Base-by-base conservation (phyloP, 2,797 vertebrate species). In the Micromesistius poutassou region DNA sequence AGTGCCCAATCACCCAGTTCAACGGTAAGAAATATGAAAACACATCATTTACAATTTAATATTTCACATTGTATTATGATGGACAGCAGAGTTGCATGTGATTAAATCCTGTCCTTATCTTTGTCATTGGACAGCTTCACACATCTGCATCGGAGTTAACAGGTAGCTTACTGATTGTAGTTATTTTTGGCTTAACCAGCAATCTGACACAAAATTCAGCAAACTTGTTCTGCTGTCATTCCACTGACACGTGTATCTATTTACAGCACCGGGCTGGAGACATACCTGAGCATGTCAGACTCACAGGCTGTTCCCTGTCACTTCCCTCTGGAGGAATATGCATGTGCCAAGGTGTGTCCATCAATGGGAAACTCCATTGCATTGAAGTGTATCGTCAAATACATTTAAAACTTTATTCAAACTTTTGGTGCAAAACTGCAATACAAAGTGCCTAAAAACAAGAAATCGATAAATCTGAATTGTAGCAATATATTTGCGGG, bases 271-370 rank as follows among this genome's bases (percentile, higher is more conserved):
- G 73, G 62, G 2, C 76, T 91, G 9, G 72, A 87, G 71, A 66
- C 75, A 28, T 22, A 84, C 77, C 3, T 91, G 42, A 77, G 70
- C 50, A 79, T 71, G 1, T 83, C 72, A 13, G 33, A 66, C 25
- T 38, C 74, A 0, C 5, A 30, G 36, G 42, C 75, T 0, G 79
- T 86, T 73, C 10, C 87, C 70, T 94, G 92, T 76, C 74, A 30
- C 46, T 82, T 90, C 28, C 42, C 83, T 36, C 19, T 93, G 78
- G 85, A 91, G 73, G 50, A 84, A 50, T 92, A 91, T 55, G 88
- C 93, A 19, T 94, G 94, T 81, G 77, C 91, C 81, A 28, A 87
- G 89, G 94, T 94, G n/a, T 9, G 55, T 2, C 16, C 22, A 78
- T 87, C 25, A 30, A 4, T 22, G 46, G 16, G 46, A n/a, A 3